A percentile compares a stretch with the other conserved stretches of the same genome.
Evolutionary conservation across 2,113 vertebrate species (phyloP).

Genomic region (Formicarius rufipectus): DNA sequence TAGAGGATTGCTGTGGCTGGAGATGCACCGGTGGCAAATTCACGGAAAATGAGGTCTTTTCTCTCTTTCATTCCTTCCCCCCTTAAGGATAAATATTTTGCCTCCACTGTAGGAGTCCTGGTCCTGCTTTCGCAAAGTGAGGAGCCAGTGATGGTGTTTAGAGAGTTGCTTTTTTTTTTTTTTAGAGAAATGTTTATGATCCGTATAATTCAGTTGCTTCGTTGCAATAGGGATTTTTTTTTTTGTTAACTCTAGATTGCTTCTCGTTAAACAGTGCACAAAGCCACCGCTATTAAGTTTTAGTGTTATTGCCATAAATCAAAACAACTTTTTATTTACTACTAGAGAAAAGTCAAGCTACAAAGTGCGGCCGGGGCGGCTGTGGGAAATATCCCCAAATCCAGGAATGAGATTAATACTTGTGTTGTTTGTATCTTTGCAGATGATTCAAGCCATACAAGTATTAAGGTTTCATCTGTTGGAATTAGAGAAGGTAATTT

Average conservation of each 20-base stretch:
- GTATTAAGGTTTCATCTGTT: slow-evolving; percentile 99
- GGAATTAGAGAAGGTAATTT: slow-evolving; percentile 99
- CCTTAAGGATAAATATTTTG: slow-evolving; percentile 13
- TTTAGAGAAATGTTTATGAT: slow-evolving; percentile 70
- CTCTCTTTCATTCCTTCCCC: not conserved
- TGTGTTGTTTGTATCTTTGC: slow-evolving; percentile 83
- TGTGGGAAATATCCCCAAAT: slow-evolving; percentile 55
- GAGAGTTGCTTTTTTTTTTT: not conserved
- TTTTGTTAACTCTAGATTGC: slow-evolving; percentile 62
- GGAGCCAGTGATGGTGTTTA: not conserved
- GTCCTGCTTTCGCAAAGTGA: not conserved
- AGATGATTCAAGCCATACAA: slow-evolving; percentile 99
- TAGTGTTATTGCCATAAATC: slow-evolving; percentile 80
- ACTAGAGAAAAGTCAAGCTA: slow-evolving; percentile 37
- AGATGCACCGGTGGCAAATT: not conserved
- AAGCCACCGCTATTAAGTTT: slow-evolving; percentile 76
- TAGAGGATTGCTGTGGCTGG: not conserved
- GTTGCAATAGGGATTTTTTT: slow-evolving; percentile 57
- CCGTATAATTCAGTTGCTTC: slow-evolving; percentile 65
- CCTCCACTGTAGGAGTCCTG: not conserved
- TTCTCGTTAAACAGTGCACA: slow-evolving; percentile 60
- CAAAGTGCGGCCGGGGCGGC: slow-evolving; percentile 15
- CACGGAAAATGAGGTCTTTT: not conserved
- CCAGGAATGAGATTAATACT: slow-evolving; percentile 58
- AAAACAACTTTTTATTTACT: slow-evolving; percentile 78